Evolutionary conservation across 2,888 invertebrate genomes (phyloP).

Genomic region (Nipponacmea schrenckii): DNA sequence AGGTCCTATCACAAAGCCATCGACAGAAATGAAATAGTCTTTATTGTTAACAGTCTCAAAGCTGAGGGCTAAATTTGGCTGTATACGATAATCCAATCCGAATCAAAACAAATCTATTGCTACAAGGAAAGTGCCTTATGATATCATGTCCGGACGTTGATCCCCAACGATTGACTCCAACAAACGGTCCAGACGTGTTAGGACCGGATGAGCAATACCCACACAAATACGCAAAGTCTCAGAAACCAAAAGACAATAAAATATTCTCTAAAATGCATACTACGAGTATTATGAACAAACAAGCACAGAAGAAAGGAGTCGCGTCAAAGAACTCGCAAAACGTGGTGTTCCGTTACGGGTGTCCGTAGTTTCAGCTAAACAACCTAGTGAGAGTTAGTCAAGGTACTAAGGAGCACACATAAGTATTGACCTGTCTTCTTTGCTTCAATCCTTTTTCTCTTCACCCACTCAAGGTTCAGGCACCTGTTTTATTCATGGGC

Average conservation of each 20-base stretch:
- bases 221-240: background rate
- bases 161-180: background rate
- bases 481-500: too few species aligned
- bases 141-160: background rate
- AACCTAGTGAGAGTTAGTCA: slow-evolving; percentile 20
- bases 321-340: slow-evolving; percentile 46
- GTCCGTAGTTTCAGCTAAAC: slow-evolving; percentile 44
- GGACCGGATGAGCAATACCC: slow-evolving; percentile 38
- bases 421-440: too few species aligned
- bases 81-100: too few species aligned
- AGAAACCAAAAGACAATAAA: background rate
- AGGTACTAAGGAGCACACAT: too few species aligned
- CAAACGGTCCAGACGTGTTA: slow-evolving; percentile 18
- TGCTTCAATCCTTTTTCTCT: too few species aligned
- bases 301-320: slow-evolving; percentile 13
- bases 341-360: slow-evolving; percentile 55
- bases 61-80: too few species aligned
- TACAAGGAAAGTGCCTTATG: too few species aligned
- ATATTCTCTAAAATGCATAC: slow-evolving; percentile 4
- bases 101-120: too few species aligned
- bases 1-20: too few species aligned
- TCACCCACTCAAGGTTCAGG: too few species aligned
- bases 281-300: background rate
- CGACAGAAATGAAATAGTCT: too few species aligned
- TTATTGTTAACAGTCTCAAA: too few species aligned